Base-by-base conservation (phyloP, 2,797 vertebrate genomes). In the Mallotus villosus region DNA sequence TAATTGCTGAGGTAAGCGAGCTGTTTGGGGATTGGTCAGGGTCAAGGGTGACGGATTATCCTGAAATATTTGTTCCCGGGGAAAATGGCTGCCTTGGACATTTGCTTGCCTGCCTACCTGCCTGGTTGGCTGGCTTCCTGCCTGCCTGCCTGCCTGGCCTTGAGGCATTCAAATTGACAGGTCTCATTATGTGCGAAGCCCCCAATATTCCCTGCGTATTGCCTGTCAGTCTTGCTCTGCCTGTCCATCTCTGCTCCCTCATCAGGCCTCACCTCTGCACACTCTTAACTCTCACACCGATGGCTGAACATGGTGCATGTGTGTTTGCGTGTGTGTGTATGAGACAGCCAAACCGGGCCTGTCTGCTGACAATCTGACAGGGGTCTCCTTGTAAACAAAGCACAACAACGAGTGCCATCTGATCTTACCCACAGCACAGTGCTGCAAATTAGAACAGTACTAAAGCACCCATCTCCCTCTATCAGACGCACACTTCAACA, bases 361-460 rank as follows among this genome's bases (percentile, higher is more conserved):
- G 92, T 91, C 90, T 94, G 92, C 92, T 92, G 83, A 91, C 86
- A 88, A 86, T 89, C 90, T 91, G 94, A 93, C 92, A 92, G 80
- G 90, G 92, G 91, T 92, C 92, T 88, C 86, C 90, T 84, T 95
- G 95, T 95, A 94, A 95, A 96, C 94, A 95, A 94, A 95, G 91
- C 92, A 91, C 89, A 91, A 86, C 92, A 94, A 92, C 93, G 91
- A 53, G 89, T 85, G 84, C 71, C 90, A 91, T 89, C 80, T 78
- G 75, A 88, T 93, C 90, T 90, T 86, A 93, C 91, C 92, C 89
- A 92, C 90, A 90, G 90, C 90, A 91, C 85, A 89, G 90, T 93
- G 91, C 91, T 92, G 94, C 94, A 94, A 95, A 95, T 96, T 93
- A 94, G 93, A 93, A 88, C 89, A 80, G 91, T 89, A 91, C 87